These are phyloP conservation scores for Parazoanthus atlanticus DNA, from an alignment of 92 coral and sea anemone genomes.

Conservation along the genomic window DNA sequence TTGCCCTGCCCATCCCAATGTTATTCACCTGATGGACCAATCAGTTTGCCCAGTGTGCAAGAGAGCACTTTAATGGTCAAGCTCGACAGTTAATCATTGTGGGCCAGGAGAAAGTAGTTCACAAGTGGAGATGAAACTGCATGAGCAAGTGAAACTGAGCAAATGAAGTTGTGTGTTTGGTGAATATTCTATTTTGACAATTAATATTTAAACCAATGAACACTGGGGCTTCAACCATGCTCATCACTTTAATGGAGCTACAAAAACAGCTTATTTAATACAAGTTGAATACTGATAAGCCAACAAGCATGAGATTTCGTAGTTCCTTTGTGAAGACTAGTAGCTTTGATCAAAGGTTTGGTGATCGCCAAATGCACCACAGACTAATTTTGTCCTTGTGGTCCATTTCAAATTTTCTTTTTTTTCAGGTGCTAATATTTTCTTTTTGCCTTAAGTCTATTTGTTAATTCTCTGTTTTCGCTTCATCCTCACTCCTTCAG, in stretches of 20 bases:
- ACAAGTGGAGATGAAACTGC: background rate
- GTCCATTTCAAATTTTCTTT: no score
- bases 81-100: no score
- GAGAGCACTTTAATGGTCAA: slow-evolving; percentile 32
- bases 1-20: slow-evolving; percentile 59
- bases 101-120: no score
- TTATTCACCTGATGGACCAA: slow-evolving; percentile 74
- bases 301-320: background rate
- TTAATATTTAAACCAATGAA: background rate
- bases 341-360: no score
- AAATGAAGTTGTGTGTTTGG: slow-evolving; percentile 1
- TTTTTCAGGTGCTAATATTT: no score
- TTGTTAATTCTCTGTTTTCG: no score
- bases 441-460: no score
- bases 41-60: slow-evolving; percentile 62
- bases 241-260: no score
- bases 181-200: background rate
- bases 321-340: no score
- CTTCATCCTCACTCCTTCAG: no score
- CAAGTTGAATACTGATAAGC: background rate
- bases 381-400: no score
- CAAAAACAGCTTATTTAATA: background rate
- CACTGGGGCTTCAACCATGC: background rate
- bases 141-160: background rate
- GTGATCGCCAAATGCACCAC: no score